A percentile compares a stretch with the other conserved stretches of the same genome.
Conservation (phyloP, 2,113 vertebrate species). For the Cinclus mexicanus region DNA sequence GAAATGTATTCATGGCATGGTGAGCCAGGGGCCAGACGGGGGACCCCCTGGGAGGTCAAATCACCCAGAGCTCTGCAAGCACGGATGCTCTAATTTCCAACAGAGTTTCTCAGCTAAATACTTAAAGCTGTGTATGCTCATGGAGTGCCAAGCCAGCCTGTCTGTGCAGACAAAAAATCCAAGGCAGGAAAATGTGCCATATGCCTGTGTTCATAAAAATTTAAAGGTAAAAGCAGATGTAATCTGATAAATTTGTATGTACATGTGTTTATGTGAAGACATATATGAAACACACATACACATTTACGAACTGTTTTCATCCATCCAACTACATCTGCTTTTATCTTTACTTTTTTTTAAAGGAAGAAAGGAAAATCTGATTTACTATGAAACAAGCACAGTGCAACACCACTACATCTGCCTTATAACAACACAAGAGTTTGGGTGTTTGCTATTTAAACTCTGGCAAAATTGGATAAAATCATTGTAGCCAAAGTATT, state of each 20-base stretch:
- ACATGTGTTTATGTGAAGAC: slow-evolving; percentile 68
- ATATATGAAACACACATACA: slow-evolving; percentile 35
- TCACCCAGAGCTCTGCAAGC: slow-evolving; percentile 82
- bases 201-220: slow-evolving; percentile 79
- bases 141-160: slow-evolving; percentile 72
- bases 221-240: slow-evolving; percentile 82
- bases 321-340: slow-evolving; percentile 45
- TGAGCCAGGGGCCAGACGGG: slow-evolving; percentile 81
- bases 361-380: background rate
- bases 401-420: slow-evolving; percentile 31
- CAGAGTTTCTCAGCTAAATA: slow-evolving; percentile 76
- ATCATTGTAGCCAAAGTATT: background rate
- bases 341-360: background rate
- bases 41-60: slow-evolving; percentile 77
- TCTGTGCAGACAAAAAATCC: slow-evolving; percentile 60
- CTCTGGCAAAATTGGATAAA: background rate
- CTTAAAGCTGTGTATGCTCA: slow-evolving; percentile 77
- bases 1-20: slow-evolving; percentile 82
- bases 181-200: slow-evolving; percentile 73
- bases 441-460: background rate
- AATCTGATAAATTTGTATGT: slow-evolving; percentile 73
- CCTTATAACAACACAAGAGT: slow-evolving; percentile 14
- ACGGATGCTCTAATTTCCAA: slow-evolving; percentile 73
- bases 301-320: slow-evolving; percentile 46
- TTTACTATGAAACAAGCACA: background rate